Base-by-base conservation (phyloP, 1,140 invertebrate genomes). In the Galleria mellonella region DNA sequence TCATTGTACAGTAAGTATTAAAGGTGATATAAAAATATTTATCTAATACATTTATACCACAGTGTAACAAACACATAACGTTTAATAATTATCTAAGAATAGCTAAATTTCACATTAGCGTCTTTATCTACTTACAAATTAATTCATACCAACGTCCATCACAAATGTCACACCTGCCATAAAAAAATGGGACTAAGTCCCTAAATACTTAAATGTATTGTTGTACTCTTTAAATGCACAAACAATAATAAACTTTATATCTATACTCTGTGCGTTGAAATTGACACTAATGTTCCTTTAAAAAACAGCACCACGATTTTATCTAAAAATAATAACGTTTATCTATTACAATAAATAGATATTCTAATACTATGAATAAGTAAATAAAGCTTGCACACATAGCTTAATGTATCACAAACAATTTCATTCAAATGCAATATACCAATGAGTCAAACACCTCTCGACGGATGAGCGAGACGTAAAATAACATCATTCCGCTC, bases 171-270 rank as follows among this genome's bases (percentile, higher is more conserved):
- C 40, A 43, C 12, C 9, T 32, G 11, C 9, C 17, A n/a, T n/a
- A n/a, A 41, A 44, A 31, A 2, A 32, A 32, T 42, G 44, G 52
- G 43, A 68, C 72, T 62, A 47, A 35, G 62, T 65, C 60, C 63
- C 50, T 41, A 28, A 67, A 72, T 56, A 71, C 63, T 60, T 58
- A 55, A 55, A 44, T 23, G 2, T 47, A 47, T 49, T 48, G 30
- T 40, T 42, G 46, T 38, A 12, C 14, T 43, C 42, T 30, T 44
- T 51, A 47, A 52, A 66, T 50, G 29, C 41, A 36, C 45, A 45
- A 17, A 17, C 8, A 17, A 15, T 15, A 15, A 37, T 17, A 37
- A 9, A 37, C 8, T 11, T 37, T 17, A 9, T 15, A 8, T 11
- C 3, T 15, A 17, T 37, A 9, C 1, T 3, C 17, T 6, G 17